These are phyloP conservation scores for Rhingia rostrata DNA, from an alignment of 2,888 invertebrate genomes.

Conservation along the genomic window DNA sequence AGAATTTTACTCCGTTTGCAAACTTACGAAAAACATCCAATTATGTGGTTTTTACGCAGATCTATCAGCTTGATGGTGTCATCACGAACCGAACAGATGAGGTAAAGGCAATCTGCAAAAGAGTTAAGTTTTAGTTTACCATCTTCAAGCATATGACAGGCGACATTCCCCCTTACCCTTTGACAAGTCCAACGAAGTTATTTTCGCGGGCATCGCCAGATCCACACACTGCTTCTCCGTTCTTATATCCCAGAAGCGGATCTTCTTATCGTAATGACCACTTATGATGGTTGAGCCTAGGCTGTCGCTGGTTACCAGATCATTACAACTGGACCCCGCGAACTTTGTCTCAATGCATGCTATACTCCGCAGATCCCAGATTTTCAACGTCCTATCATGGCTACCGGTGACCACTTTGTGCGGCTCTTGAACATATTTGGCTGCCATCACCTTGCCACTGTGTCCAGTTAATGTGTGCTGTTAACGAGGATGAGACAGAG, in stretches of 20 bases:
- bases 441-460: slow-evolving; percentile 98
- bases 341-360: slow-evolving; percentile 97
- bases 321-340: slow-evolving; percentile 98
- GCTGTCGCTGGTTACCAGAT: slow-evolving; percentile 95
- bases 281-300: slow-evolving; percentile 94
- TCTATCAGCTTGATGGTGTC: slow-evolving; percentile 97
- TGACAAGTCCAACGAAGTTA: slow-evolving; percentile 96
- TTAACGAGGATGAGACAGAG: slow-evolving; percentile 22
- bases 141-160: not conserved
- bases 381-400: slow-evolving; percentile 98
- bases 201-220: slow-evolving; percentile 94
- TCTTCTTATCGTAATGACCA: slow-evolving; percentile 98
- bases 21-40: slow-evolving; percentile 93
- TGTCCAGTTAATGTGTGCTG: slow-evolving; percentile 86
- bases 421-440: slow-evolving; percentile 96
- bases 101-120: slow-evolving; percentile 92
- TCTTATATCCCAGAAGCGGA: slow-evolving; percentile 98
- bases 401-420: slow-evolving; percentile 98
- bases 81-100: slow-evolving; percentile 96
- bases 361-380: slow-evolving; percentile 98
- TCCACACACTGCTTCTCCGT: slow-evolving; percentile 93
- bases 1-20: not conserved
- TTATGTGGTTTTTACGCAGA: slow-evolving; percentile 95
- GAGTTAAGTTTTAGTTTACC: slow-evolving; percentile 64
- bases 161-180: slow-evolving; percentile 86